Conservation (phyloP, 2,113 vertebrate species). For the Trematomus loennbergii region DNA sequence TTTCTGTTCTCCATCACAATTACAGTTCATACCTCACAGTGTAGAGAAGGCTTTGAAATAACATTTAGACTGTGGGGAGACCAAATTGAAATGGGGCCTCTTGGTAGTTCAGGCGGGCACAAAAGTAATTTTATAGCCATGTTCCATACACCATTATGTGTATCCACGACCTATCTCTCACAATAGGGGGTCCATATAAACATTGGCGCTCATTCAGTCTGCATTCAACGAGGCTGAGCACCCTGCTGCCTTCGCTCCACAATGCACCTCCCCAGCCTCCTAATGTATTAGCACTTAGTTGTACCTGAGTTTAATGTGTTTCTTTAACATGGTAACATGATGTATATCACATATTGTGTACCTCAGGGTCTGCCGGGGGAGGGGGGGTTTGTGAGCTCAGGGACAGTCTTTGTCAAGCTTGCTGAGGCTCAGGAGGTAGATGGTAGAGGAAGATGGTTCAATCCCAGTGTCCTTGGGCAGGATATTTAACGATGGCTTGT, state of each 20-base stretch:
- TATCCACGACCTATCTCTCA: background rate
- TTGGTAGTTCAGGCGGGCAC: background rate
- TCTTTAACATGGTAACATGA: background rate
- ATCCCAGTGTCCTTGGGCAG: too few species aligned
- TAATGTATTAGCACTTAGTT: background rate
- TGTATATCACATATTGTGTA: background rate
- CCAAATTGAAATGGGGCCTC: background rate
- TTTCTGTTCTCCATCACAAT: background rate
- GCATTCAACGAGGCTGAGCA: background rate
- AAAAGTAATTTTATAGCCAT: background rate
- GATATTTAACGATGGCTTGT: too few species aligned
- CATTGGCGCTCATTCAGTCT: constrained; percentile 13
- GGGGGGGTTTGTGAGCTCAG: background rate
- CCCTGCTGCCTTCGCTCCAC: background rate
- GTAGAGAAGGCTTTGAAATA: background rate
- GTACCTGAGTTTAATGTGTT: background rate
- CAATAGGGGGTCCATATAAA: background rate
- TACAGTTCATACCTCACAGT: background rate
- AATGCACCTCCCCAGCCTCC: background rate
- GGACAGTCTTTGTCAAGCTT: background rate
- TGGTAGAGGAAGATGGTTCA: too few species aligned
- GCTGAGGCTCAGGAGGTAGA: background rate
- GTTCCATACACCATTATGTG: background rate
- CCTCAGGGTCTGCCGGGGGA: background rate
- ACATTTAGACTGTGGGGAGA: background rate